phyloP scores from a whole-genome alignment of 53 echinoderm and acorn worm genomes.

The Paelopatides confundens region DNA sequence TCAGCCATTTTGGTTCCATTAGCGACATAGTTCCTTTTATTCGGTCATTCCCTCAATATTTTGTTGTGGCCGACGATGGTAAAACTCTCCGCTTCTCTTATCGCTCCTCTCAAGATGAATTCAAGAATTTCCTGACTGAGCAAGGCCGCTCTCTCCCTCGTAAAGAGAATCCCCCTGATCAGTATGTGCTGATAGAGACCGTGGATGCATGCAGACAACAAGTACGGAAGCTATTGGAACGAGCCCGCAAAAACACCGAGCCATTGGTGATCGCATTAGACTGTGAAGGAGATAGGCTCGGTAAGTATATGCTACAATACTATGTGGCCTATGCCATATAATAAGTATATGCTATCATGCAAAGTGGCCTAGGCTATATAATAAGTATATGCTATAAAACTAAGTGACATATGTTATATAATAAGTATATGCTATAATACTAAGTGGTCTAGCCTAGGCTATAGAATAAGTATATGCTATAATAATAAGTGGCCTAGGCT shows the following conservation, averaged over 20 bases:
- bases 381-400: too few species aligned
- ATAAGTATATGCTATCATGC: too few species aligned
- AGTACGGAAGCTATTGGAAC: not conserved
- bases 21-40: not conserved
- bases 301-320: conserved; percentile 38
- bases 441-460: too few species aligned
- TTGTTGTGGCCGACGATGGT: not conserved
- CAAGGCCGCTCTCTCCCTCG: not conserved
- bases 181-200: not conserved
- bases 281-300: conserved; percentile 49
- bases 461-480: too few species aligned
- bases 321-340: too few species aligned
- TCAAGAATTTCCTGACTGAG: not conserved
- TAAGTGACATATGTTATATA: too few species aligned
- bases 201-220: not conserved
- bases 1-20: not conserved
- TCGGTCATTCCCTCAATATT: not conserved
- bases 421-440: too few species aligned
- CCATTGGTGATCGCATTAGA: conserved; percentile 42
- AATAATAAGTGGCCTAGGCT: too few species aligned
- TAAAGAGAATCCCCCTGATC: not conserved
- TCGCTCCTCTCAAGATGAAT: not conserved
- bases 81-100: not conserved
- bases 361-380: too few species aligned
- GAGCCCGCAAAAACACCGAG: not conserved